Evolutionary conservation across 2,797 vertebrate genomes (phyloP).

Genomic region (Ctenopoma multispine): DNA sequence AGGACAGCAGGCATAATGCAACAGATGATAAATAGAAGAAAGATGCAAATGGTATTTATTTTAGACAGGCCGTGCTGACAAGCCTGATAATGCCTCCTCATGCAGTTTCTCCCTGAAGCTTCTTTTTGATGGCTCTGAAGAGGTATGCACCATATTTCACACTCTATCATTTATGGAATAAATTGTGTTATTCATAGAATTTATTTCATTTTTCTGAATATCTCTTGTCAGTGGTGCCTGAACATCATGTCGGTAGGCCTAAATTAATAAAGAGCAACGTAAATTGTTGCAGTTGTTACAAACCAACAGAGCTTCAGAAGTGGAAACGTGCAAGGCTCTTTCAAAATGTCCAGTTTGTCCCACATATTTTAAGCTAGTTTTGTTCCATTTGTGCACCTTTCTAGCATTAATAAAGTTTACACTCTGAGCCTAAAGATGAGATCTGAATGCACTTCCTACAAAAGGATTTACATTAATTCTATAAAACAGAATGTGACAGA

Average conservation of each 20-base stretch:
- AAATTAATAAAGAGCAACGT: conserved; percentile 65
- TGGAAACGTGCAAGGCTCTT: neutral
- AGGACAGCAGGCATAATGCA: conserved; percentile 82
- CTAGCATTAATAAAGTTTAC: conserved; percentile 2
- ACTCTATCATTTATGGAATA: conserved; percentile 61
- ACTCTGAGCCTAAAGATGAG: conserved; percentile 1
- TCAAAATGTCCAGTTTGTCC: conserved; percentile 7
- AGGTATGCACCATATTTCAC: conserved; percentile 65
- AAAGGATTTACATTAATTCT: neutral
- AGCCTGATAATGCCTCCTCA: conserved; percentile 73
- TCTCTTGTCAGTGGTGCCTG: conserved; percentile 46
- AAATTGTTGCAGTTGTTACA: conserved; percentile 50
- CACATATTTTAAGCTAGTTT: neutral
- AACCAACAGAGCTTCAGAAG: conserved; percentile 6
- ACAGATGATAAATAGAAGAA: conserved; percentile 82
- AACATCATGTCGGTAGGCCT: conserved; percentile 27
- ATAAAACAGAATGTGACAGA: neutral
- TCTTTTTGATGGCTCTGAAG: conserved; percentile 62
- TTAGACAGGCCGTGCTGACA: conserved; percentile 73
- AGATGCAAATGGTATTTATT: conserved; percentile 83
- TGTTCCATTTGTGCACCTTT: neutral
- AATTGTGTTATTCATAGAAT: conserved; percentile 69
- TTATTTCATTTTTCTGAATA: conserved; percentile 49
- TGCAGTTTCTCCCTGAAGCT: conserved; percentile 64
- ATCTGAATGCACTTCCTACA: neutral